Evolutionary conservation across 2,888 invertebrate species (phyloP).

Genomic region (Scaeva pyrastri): DNA sequence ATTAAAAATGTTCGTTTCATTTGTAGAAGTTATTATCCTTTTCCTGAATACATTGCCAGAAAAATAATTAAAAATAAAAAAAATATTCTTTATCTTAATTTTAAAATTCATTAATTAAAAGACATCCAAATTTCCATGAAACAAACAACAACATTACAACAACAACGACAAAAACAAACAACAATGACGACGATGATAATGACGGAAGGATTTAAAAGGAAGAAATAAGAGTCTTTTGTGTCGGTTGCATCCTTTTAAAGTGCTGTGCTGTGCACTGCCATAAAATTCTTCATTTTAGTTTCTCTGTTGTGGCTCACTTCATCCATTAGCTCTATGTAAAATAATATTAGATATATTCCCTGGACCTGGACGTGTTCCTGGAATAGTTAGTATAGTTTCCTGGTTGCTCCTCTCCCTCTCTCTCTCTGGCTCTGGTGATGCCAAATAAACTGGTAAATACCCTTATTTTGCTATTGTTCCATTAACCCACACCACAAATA

Average conservation of each 20-base stretch:
- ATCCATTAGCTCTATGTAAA: conserved; percentile 11
- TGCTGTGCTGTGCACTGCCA: conserved; percentile 20
- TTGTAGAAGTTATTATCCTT: neutral
- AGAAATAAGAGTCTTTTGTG: conserved; percentile 32
- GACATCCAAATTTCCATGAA: neutral
- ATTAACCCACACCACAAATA: conserved; percentile 37
- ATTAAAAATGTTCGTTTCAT: neutral
- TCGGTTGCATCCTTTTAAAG: conserved; percentile 32
- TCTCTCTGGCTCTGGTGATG: conserved; percentile 45
- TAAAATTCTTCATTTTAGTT: conserved; percentile 17
- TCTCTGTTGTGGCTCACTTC: conserved; percentile 28
- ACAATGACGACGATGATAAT: neutral
- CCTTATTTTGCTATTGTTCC: conserved; percentile 51
- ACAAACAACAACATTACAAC: no score
- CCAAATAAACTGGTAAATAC: conserved; percentile 52
- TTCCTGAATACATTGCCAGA: neutral
- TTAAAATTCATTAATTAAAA: conserved; percentile 25
- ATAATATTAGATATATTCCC: no score
- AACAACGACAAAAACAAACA: no score
- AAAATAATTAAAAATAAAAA: neutral
- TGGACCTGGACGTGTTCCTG: no score
- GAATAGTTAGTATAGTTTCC: conserved; percentile 29
- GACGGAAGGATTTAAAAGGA: conserved; percentile 33
- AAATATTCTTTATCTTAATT: neutral
- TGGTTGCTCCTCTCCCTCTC: conserved; percentile 22